Evolutionary conservation across 2,888 invertebrate species (phyloP), one percentile per base, ranked within the genome.

Genomic region (Phragmatobia fuliginosa): DNA sequence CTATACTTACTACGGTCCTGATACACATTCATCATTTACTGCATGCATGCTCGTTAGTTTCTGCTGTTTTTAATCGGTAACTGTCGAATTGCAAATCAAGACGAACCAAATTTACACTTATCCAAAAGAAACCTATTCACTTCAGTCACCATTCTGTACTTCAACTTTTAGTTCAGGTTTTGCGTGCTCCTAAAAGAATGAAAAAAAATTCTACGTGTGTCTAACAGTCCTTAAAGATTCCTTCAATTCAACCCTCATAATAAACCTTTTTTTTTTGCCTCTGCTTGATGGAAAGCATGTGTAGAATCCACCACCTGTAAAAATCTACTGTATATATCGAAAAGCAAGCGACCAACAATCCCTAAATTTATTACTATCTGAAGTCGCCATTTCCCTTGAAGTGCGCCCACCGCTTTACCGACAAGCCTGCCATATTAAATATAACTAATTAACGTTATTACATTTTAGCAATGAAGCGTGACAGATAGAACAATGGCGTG

Each of bases 401-500:
- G 28, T 59, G 21, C 41, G 58, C 58, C 68, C 31, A 32, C 2
- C 5, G 63, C 68, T 31, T 63, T 8, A 31, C 62, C 52, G n/a
- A 18, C 31, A 32, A 21, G 21, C 59, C n/a, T 62, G 32, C 36
- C 63, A 38, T 28, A 64, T 68, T 63, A 68, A 41, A 59, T 18
- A 60, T n/a, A 21, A 59, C 59, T 49, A 68, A 68, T 68, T 63
- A 64, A 56, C 31, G 25, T 67, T n/a, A 62, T 67, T 67, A 67
- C 41, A 59, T 64, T 68, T 28, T 18, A n/a, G 63, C 63, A 63
- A 68, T 63, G 63, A 68, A 68, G 62, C 41, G 62, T 61, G 32
- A 49, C 68, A 25, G 21, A 32, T 62, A 21, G 45, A 61, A 63
- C 58, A 63, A 58, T 63, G 25, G 8, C 49, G n/a, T 8, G 6